These are phyloP conservation scores for Nestor notabilis DNA, from an alignment of 2,113 vertebrate genomes.

Conservation along the genomic window DNA sequence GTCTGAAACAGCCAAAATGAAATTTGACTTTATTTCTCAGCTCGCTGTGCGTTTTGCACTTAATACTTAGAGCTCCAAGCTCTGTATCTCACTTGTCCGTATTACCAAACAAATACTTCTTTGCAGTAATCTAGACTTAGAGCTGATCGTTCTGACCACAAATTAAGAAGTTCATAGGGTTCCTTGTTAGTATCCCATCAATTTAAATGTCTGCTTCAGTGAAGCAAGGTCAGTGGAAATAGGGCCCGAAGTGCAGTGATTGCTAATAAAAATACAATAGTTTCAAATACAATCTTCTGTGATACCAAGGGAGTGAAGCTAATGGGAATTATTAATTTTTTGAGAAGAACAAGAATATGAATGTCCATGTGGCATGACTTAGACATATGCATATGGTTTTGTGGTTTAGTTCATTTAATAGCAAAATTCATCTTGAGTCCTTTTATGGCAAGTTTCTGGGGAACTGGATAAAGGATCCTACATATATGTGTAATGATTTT, in stretches of 20 bases:
- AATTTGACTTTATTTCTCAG: not conserved
- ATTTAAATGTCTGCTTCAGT: not conserved
- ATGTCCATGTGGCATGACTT: not conserved
- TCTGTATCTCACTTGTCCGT: not conserved
- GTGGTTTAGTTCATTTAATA: not conserved
- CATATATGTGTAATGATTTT: not conserved
- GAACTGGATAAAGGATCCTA: not conserved
- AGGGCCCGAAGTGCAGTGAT: not conserved
- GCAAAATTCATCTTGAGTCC: accelerated
- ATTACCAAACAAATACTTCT: not conserved
- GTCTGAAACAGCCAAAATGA: not conserved
- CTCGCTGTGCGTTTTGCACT: not conserved
- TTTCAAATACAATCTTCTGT: not conserved
- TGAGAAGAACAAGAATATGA: not conserved
- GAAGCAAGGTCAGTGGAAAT: not conserved
- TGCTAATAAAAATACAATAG: not conserved
- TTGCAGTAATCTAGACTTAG: not conserved
- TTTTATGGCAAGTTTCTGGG: not conserved
- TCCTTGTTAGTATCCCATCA: not conserved
- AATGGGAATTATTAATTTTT: not conserved
- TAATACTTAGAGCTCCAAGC: not conserved
- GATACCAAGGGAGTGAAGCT: not conserved
- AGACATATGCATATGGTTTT: not conserved
- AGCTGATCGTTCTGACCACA: not conserved
- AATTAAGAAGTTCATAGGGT: not conserved